Percentiles rank a stretch among this genome's conserved stretches.
Conservation (phyloP, 2,888 invertebrate genomes). For the Pammene fasciana region DNA sequence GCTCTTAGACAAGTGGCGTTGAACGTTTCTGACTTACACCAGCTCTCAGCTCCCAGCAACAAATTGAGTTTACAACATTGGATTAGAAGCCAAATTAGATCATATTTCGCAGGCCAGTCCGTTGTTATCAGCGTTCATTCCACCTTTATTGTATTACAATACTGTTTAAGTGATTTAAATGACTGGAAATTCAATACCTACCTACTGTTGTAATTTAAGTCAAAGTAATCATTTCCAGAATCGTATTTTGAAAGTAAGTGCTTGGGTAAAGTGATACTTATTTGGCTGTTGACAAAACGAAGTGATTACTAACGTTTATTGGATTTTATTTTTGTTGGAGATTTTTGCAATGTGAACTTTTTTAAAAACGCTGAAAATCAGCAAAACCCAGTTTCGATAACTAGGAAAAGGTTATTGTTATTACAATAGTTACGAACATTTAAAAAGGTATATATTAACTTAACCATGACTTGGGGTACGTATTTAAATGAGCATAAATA, state of each 20-base stretch:
- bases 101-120: constrained; percentile 72
- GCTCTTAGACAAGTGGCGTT: background rate
- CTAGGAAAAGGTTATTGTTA: no score
- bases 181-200: constrained; percentile 27
- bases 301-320: background rate
- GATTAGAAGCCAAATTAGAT: constrained; percentile 76
- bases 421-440: no score
- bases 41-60: constrained; percentile 59
- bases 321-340: no score
- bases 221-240: constrained; percentile 14
- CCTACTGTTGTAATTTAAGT: constrained; percentile 18
- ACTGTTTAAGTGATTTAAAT: constrained; percentile 40
- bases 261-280: constrained; percentile 25
- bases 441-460: no score
- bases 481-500: no score
- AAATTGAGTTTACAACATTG: constrained; percentile 77
- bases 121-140: constrained; percentile 56
- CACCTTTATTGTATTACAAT: constrained; percentile 45
- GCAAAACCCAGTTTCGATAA: no score
- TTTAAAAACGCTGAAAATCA: no score
- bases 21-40: constrained; percentile 46
- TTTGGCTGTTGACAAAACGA: background rate
- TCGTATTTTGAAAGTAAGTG: background rate
- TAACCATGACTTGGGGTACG: no score
- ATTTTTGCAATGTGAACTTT: no score